Evolutionary conservation across 2,797 vertebrate species (phyloP), one percentile per base, ranked within the genome.

Genomic region (Micromesistius poutassou): DNA sequence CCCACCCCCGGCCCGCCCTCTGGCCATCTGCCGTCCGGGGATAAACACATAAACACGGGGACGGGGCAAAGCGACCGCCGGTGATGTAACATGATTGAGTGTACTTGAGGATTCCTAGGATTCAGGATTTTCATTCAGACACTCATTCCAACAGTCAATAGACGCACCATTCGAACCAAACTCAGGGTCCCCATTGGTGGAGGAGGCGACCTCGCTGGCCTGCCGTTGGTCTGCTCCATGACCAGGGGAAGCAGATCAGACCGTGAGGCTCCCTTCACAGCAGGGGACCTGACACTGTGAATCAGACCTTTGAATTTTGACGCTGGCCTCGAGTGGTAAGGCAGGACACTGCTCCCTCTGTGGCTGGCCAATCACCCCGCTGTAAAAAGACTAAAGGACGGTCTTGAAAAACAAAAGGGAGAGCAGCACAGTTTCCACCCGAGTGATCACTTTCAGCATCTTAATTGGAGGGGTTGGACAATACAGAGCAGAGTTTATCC

Each of bases 21-120:
- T 70, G 79, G 83, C 89, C 93, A 93, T 93, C 92, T 93, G 92
- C 80, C 79, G 80, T 77, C 72, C 75, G 68, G 78, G 83, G 78
- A 80, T 82, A 81, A 87, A 46, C 74, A 6, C 68, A 79, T 82
- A 81, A 87, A 46, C 74, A 6, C 68, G 25, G 36, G 70, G 25
- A 74, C 46, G 7, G 62, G 74, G 74, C 72, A 72, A 66, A 73
- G 73, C 66, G 30, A 78, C 42, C 72, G 12, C 77, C 31, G 70
- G 76, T 84, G 80, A 87, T 77, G 74, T 83, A 83, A 88, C 76
- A 30, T 40, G 66, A 76, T 50, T 28, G 25, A 40, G 36, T 76
- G 31, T 79, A 40, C 35, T 72, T 22, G 70, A 83, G 80, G 25
- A 80, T 85, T 73, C 62, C 79, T 79, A 46, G 42, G 62, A 10